phyloP scores from a whole-genome alignment of 1,140 invertebrate genomes.

The Neodiprion fabricii region DNA sequence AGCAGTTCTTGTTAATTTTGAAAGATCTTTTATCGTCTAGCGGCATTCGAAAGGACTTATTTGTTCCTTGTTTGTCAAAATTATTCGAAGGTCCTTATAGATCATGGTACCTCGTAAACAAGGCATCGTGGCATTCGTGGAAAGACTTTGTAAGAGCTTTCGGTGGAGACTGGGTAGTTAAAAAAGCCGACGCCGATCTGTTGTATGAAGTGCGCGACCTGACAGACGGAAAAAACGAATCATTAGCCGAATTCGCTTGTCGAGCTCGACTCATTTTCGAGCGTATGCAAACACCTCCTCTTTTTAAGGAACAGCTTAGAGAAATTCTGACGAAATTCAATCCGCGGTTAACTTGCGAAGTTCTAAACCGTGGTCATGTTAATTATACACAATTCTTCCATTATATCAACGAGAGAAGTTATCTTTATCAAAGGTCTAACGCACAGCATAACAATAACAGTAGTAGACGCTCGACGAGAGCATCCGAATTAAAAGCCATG shows the following conservation, averaged over 20 bases:
- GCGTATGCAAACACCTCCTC: slow-evolving; percentile 17
- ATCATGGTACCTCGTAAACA: slow-evolving; percentile 26
- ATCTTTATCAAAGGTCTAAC: background rate
- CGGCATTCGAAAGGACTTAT: slow-evolving; percentile 12
- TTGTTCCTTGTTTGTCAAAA: slow-evolving; percentile 19
- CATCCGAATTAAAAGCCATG: background rate
- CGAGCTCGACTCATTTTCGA: slow-evolving; percentile 14
- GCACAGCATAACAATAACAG: background rate
- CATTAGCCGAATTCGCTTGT: slow-evolving; percentile 23
- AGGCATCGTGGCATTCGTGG: slow-evolving; percentile 22
- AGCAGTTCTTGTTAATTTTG: slow-evolving; percentile 15
- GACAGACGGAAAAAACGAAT: slow-evolving; percentile 21
- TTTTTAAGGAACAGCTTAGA: slow-evolving; percentile 22
- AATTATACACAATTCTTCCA: background rate
- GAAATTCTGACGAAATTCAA: slow-evolving; percentile 23
- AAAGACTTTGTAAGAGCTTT: slow-evolving; percentile 22
- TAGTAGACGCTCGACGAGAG: background rate
- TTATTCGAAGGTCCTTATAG: slow-evolving; percentile 12
- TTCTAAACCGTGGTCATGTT: background rate
- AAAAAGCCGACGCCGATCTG: slow-evolving; percentile 13
- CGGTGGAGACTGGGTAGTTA: slow-evolving; percentile 1
- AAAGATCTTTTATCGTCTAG: slow-evolving; percentile 8
- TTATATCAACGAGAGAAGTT: background rate
- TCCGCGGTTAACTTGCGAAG: slow-evolving; percentile 19
- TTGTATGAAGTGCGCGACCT: slow-evolving; percentile 12